Evolutionary conservation across 2,888 invertebrate genomes (phyloP), one percentile per base, ranked within the genome.

Genomic region (Mythimna lalbum): DNA sequence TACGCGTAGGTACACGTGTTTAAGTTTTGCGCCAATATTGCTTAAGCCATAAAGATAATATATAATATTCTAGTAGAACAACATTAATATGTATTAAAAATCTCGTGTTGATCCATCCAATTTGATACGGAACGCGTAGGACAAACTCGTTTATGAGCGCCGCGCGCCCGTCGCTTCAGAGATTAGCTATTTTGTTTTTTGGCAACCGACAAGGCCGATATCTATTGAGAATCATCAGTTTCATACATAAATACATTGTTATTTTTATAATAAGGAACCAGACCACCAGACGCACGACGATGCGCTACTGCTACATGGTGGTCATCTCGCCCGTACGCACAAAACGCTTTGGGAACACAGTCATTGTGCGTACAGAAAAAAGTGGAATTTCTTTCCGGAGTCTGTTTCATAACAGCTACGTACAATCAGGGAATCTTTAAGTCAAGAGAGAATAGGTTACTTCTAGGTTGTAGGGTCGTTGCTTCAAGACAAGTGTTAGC

Each of bases 111-210:
- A 74, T 71, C 64, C 52, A 61, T 61, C 57, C 63, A 61, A 52
- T 52, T 69, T 64, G 53, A 67, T 64, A 72, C 59, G 49, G 33
- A 75, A 64, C 66, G 71, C 57, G 80, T 64, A 47, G 33, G 62
- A 65, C 69, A 78, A 73, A 80, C 83, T 73, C 72, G 81, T 75
- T 80, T 72, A 68, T 75, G 63, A 63, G 56, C 66, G 62, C 31
- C 69, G 61, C 61, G 31, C 79, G 39, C 63, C 33, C 55, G 69
- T 50, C 73, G 72, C 56, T 68, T 60, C 76, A 53, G 31, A 59
- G 72, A 73, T 81, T 62, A 81, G 75, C 59, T 81, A 81, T 81
- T 81, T 81, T 52, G 53, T 83, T 80, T 76, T 83, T 81, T 80
- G 81, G 81, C 83, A 83, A 68, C 83, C 61, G 27, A 76, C 81